Evolutionary conservation across 1,140 invertebrate genomes (phyloP).

Genomic region (Scaptomyza hsui): DNA sequence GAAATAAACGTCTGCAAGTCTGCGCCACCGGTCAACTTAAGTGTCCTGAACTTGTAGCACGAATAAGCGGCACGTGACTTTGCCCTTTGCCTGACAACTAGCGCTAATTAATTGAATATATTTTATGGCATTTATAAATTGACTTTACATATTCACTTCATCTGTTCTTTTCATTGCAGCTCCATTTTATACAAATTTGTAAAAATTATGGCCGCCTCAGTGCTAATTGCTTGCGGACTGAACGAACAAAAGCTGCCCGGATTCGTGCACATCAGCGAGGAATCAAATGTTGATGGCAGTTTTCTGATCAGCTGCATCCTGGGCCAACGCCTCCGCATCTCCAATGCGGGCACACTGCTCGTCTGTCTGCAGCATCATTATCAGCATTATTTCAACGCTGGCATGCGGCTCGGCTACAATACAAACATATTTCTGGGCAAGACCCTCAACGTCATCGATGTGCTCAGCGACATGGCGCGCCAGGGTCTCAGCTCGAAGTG

Average conservation of each 20-base stretch:
- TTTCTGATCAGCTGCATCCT: conserved; percentile 88
- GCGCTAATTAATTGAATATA: conserved; percentile 71
- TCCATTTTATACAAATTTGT: conserved; percentile 18
- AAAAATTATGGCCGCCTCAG: conserved; percentile 85
- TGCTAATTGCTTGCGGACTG: conserved; percentile 86
- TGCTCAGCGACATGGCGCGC: conserved; percentile 84
- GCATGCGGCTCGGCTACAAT: conserved; percentile 90
- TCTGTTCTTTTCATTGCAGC: conserved; percentile 17
- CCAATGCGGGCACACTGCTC: conserved; percentile 86
- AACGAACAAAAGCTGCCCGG: conserved; percentile 85
- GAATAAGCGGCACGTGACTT: conserved; percentile 57
- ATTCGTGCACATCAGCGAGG: conserved; percentile 88
- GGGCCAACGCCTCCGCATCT: conserved; percentile 86
- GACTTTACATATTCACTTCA: conserved; percentile 43
- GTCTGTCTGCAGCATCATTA: conserved; percentile 89
- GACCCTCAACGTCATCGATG: conserved; percentile 86
- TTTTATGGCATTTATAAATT: conserved; percentile 71
- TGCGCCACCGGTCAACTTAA: conserved; percentile 35
- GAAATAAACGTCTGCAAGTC: conserved; percentile 31
- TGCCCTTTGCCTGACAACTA: conserved; percentile 10
- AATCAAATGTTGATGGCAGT: conserved; percentile 88
- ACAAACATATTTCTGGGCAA: conserved; percentile 86
- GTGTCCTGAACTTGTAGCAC: conserved; percentile 49
- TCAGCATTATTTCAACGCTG: conserved; percentile 89
- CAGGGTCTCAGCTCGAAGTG: conserved; percentile 64